Percentiles rank a stretch among this genome's conserved stretches.
These are phyloP conservation scores for Apamea monoglypha DNA, from an alignment of 2,888 invertebrate species.

Conservation along the genomic window DNA sequence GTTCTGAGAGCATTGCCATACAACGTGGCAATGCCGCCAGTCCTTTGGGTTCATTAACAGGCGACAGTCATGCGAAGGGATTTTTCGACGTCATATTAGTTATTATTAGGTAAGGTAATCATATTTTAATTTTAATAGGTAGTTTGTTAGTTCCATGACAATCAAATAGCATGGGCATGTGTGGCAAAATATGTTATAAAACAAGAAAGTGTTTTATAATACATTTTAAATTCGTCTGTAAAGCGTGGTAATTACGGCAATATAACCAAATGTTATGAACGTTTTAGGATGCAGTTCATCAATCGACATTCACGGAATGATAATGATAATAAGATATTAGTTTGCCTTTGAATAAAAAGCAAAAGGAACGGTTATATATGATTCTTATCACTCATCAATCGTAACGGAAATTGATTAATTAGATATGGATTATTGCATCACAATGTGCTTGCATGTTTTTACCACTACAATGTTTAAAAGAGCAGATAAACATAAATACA, in stretches of 20 bases:
- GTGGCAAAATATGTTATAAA: no score
- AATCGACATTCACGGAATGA: not conserved
- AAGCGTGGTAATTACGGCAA: not conserved
- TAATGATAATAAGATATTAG: not conserved
- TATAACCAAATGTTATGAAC: not conserved
- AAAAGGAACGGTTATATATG: not conserved
- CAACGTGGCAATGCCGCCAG: no score
- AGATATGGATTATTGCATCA: slow-evolving; percentile 30
- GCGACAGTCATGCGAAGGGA: no score
- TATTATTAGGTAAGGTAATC: not conserved
- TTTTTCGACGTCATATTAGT: no score
- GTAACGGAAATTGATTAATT: slow-evolving; percentile 25
- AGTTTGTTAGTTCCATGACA: not conserved
- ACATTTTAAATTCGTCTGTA: not conserved
- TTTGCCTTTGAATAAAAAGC: not conserved
- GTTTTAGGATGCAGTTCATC: no score
- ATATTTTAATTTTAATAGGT: not conserved
- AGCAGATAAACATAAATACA: slow-evolving; percentile 12
- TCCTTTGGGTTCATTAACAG: no score
- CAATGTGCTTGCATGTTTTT: not conserved
- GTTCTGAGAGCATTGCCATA: no score
- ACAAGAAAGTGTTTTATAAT: not conserved
- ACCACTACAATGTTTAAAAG: slow-evolving; percentile 8
- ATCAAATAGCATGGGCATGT: not conserved
- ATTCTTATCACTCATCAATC: slow-evolving; percentile 1